phyloP scores from a whole-genome alignment of 2,113 vertebrate genomes.

The Esox niger region DNA sequence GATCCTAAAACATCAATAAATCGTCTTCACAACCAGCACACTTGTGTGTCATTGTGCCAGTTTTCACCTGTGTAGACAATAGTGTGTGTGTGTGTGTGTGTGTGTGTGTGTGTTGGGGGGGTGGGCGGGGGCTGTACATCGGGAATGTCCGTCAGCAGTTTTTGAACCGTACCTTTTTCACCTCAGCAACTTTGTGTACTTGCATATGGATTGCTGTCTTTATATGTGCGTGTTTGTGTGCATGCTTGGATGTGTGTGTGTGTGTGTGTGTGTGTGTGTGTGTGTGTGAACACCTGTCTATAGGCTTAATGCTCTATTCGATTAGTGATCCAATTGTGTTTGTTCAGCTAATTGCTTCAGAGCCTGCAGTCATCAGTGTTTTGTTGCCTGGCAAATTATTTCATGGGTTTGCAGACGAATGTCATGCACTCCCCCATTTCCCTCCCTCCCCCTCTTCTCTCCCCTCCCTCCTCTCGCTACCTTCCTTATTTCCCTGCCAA shows the following conservation, averaged over 20 bases:
- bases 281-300: conserved; percentile 54
- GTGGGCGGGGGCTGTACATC: conserved; percentile 16
- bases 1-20: too few species aligned
- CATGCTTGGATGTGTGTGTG: conserved; percentile 25
- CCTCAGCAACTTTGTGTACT: not conserved
- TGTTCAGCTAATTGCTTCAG: conserved; percentile 63
- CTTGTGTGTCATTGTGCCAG: not conserved
- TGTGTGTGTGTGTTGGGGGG: not conserved
- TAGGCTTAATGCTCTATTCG: conserved; percentile 55
- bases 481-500: not conserved
- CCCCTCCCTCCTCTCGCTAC: not conserved
- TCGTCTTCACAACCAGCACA: too few species aligned
- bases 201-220: too few species aligned
- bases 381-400: conserved; percentile 48
- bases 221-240: too few species aligned
- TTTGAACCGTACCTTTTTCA: not conserved
- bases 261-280: not conserved
- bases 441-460: not conserved
- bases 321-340: conserved; percentile 58
- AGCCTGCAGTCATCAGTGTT: conserved; percentile 48
- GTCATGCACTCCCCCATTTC: conserved; percentile 20
- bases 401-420: conserved; percentile 47
- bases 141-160: not conserved
- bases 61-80: not conserved
- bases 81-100: conserved; percentile 29